Percentiles rank a stretch among this genome's conserved stretches.
Evolutionary conservation across 2,113 vertebrate genomes (phyloP).

Genomic region (Porphyrio hochstetteri): DNA sequence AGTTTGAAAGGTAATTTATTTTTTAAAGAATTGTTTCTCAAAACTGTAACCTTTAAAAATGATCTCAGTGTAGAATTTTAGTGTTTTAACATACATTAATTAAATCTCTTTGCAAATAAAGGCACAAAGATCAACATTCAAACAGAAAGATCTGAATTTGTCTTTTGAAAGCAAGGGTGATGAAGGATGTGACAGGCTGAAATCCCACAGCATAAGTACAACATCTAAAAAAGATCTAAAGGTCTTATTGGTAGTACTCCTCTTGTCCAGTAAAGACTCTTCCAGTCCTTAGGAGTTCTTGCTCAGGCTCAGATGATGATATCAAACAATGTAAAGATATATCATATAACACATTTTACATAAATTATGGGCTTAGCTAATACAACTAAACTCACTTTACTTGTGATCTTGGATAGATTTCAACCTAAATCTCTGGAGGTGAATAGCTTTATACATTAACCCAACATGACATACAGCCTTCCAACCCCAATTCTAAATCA

Average conservation of each 20-base stretch:
- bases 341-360: background rate
- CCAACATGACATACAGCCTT: conserved; percentile 18
- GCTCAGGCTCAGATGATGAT: background rate
- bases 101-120: background rate
- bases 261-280: background rate
- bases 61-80: background rate
- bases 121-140: background rate
- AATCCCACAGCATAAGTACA: background rate
- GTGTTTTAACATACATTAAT: background rate
- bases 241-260: background rate
- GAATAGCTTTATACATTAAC: conserved; percentile 26
- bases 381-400: background rate
- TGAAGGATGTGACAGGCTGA: background rate
- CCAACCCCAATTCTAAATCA: conserved; percentile 40
- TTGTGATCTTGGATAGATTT: conserved; percentile 5
- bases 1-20: background rate
- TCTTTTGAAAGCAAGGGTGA: background rate
- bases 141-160: background rate
- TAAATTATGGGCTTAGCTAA: background rate
- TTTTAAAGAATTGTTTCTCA: background rate
- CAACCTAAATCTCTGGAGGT: conserved; percentile 8
- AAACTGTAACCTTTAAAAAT: background rate
- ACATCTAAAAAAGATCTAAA: background rate
- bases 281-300: background rate
- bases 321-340: background rate